Evolutionary conservation across 2,797 vertebrate species (phyloP), one percentile per base, ranked within the genome.

Genomic region (Phoebastria nigripes): DNA sequence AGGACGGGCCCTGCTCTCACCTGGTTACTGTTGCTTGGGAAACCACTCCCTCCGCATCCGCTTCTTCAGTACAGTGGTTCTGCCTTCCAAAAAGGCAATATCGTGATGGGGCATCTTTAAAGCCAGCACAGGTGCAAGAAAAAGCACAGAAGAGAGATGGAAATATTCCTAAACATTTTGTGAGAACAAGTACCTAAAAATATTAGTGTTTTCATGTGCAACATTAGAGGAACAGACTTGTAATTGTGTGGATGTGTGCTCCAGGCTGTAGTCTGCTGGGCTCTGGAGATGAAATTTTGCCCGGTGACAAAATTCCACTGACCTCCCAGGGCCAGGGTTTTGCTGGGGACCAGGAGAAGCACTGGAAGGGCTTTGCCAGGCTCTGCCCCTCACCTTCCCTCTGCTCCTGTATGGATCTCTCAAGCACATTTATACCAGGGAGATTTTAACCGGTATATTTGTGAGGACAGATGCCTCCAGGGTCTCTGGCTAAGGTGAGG

Each of bases 21-120:
- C 92, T 77, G 90, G 86, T n/a, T 55, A 6, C 86, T 6, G 95
- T 55, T 84, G 66, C 92, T 90, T 52, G 86, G 90, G 90, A 96
- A 96, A 87, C 66, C 66, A 10, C 54, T 90, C 80, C 86, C 61
- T 81, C 51, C 6, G 2, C 61, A 51, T 35, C 85, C 2, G 0
- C 74, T 19, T 3, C 33, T 18, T 46, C 71, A 12, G 3, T 1
- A 4, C 51, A 2, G 29, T 2, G n/a, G 18, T 39, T 80, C 88
- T 89, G 77, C 77, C 58, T 76, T 56, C 77, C 90, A 6, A 31
- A 83, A 41, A 13, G 51, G 54, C 54, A 4, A 0, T 2, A 3
- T 8, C 1, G 0, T 2, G 20, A 9, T 33, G 58, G 69, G 76
- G 56, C 47, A 21, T 46, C 79, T 39, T 78, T 39, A 28, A 52